Conservation (phyloP, 2,113 vertebrate genomes). For the Athene noctua region DNA sequence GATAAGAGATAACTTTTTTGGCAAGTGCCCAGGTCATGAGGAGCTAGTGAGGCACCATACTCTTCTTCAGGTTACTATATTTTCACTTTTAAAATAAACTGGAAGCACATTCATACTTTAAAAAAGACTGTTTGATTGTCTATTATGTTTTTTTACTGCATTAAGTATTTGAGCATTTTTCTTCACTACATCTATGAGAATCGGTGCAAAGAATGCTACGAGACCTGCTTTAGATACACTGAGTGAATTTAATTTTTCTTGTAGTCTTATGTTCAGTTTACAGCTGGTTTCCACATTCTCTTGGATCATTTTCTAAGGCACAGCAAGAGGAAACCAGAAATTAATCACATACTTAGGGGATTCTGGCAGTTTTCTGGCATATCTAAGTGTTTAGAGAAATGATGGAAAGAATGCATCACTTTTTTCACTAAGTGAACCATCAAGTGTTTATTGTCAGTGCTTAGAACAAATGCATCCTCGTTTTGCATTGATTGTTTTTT, state of each 20-base stretch:
- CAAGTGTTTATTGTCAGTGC: slow-evolving; percentile 35
- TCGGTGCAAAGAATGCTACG: neutral
- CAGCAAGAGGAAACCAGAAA: slow-evolving; percentile 65
- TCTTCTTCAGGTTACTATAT: neutral
- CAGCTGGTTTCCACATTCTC: slow-evolving; percentile 56
- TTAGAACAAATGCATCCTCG: slow-evolving; percentile 47
- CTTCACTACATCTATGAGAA: neutral
- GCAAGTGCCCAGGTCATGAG: neutral
- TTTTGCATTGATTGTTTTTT: slow-evolving; percentile 13
- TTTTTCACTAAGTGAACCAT: neutral
- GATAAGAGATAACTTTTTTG: neutral
- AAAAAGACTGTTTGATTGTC: neutral
- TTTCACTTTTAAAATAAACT: neutral
- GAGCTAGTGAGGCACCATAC: neutral
- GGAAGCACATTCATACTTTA: neutral
- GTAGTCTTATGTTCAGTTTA: neutral
- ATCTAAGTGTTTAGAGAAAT: slow-evolving; percentile 20
- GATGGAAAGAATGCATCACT: slow-evolving; percentile 41
- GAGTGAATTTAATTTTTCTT: neutral
- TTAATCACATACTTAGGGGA: slow-evolving; percentile 48
- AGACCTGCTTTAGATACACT: neutral
- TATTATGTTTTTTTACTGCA: neutral
- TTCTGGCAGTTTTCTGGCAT: slow-evolving; percentile 57
- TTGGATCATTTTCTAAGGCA: slow-evolving; percentile 58
- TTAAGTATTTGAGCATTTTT: neutral